Evolutionary conservation across 2,888 invertebrate species (phyloP).

Genomic region (Papilio demoleus): DNA sequence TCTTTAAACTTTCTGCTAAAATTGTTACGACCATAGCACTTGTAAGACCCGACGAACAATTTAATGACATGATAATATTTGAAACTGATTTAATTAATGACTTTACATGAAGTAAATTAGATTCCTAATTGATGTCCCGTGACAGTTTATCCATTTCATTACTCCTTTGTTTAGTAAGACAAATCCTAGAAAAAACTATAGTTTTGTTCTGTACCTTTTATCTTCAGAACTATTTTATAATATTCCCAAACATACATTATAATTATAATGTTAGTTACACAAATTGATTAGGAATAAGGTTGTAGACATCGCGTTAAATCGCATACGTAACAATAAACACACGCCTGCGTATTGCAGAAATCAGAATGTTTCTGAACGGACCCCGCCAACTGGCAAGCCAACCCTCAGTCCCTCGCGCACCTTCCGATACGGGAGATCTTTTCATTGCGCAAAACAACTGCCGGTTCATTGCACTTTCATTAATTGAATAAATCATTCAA

Average conservation of each 20-base stretch:
- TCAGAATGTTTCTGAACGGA: conserved; percentile 51
- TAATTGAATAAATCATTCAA: conserved; percentile 32
- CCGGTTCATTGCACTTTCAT: conserved; percentile 49
- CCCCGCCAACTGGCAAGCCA: conserved; percentile 41
- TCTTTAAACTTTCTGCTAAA: too few relatives aligned
- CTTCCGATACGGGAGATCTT: conserved; percentile 46
- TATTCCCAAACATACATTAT: background rate
- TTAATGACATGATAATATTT: background rate
- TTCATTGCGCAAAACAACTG: conserved; percentile 40
- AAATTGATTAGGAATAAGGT: background rate
- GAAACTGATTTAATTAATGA: too few relatives aligned
- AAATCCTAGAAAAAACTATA: too few relatives aligned
- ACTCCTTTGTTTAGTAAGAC: too few relatives aligned
- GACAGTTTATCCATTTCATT: too few relatives aligned
- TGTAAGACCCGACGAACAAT: background rate
- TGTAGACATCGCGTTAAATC: background rate
- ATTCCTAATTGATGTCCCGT: too few relatives aligned
- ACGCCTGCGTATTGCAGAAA: conserved; percentile 21
- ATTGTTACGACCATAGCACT: too few relatives aligned
- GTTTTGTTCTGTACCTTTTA: background rate
- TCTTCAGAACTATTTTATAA: background rate
- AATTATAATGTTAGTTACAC: background rate
- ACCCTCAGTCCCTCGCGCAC: conserved; percentile 60
- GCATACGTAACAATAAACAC: conserved; percentile 18
- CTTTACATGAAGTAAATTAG: too few relatives aligned